These are phyloP conservation scores for Carollia perspicillata DNA, from an alignment of 2,113 vertebrate species.

Conservation along the genomic window DNA sequence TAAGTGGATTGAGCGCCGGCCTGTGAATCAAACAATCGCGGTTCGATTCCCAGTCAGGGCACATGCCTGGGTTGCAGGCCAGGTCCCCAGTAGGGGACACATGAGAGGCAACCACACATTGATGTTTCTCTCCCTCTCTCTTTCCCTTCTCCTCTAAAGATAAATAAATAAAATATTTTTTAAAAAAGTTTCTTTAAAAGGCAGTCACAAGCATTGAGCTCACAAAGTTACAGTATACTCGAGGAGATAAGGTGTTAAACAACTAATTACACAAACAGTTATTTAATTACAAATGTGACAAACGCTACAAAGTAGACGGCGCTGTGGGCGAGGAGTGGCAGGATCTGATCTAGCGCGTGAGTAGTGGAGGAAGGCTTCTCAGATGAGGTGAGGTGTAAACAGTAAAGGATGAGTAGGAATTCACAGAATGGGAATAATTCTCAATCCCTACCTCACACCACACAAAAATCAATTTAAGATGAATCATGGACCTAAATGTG, in stretches of 20 bases:
- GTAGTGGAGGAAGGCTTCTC: background rate
- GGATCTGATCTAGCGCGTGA: background rate
- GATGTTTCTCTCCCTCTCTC: no score
- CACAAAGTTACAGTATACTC: background rate
- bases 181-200: background rate
- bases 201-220: background rate
- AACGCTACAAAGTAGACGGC: background rate
- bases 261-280: constrained; percentile 23
- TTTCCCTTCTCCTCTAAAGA: no score
- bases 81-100: no score
- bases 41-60: no score
- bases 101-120: no score
- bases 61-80: no score
- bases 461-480: background rate
- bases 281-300: background rate
- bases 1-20: no score
- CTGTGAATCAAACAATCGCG: no score
- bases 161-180: background rate
- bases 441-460: background rate
- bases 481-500: background rate
- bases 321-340: background rate
- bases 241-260: background rate
- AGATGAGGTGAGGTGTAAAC: background rate
- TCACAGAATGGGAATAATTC: background rate
- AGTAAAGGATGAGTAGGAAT: background rate